phyloP scores from a whole-genome alignment of 2,113 vertebrate species.

The Bucco capensis region DNA sequence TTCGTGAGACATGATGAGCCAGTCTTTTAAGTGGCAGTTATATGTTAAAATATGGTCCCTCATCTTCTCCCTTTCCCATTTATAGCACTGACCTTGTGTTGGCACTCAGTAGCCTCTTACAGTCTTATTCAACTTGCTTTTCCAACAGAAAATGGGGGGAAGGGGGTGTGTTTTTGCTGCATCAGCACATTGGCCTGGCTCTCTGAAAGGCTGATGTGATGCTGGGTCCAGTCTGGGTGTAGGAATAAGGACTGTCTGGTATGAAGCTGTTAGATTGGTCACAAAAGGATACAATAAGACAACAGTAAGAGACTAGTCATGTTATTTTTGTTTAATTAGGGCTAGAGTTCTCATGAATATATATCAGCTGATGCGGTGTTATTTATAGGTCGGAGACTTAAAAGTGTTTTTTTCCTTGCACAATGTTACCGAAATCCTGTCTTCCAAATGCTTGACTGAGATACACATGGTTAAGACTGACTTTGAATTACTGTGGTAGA shows the following conservation, averaged over 20 bases:
- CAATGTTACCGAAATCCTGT: neutral
- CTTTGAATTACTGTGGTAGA: neutral
- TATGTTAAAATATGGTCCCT: neutral
- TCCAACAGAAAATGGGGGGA: neutral
- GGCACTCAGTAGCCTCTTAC: neutral
- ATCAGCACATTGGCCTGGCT: neutral
- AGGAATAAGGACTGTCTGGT: neutral
- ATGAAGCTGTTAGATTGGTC: neutral
- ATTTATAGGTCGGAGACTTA: neutral
- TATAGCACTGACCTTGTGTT: neutral
- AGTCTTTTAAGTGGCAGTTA: neutral
- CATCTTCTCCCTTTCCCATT: neutral
- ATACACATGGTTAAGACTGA: neutral
- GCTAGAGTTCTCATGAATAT: neutral
- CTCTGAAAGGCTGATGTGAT: neutral
- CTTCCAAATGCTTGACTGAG: neutral
- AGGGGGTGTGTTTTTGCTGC: neutral
- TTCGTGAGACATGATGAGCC: neutral
- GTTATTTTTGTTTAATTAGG: neutral
- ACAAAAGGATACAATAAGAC: neutral
- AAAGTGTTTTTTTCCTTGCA: neutral
- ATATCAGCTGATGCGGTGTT: neutral
- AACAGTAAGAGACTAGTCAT: neutral
- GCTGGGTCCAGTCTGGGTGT: neutral
- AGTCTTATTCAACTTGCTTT: neutral